These are phyloP conservation scores for Magallana angulata DNA, from an alignment of 1,140 invertebrate species.

Conservation along the genomic window DNA sequence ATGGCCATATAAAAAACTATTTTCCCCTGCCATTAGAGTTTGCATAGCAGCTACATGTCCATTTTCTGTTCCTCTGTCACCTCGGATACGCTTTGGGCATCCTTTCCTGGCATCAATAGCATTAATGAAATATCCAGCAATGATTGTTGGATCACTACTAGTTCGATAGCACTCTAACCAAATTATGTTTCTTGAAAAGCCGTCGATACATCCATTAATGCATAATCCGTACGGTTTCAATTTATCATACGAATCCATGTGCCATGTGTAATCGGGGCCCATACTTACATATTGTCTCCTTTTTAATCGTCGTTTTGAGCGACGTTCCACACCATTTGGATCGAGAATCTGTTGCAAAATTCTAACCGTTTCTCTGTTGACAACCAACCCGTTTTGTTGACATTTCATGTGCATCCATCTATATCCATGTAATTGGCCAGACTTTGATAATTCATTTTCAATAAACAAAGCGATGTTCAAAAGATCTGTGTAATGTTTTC, in stretches of 20 bases:
- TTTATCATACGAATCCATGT: constrained; percentile 42
- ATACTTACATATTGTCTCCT: constrained; percentile 22
- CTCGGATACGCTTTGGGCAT: constrained; percentile 55
- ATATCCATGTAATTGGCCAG: constrained; percentile 37
- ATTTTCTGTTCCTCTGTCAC: constrained; percentile 68
- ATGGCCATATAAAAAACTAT: constrained; percentile 49
- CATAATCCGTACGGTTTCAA: constrained; percentile 37
- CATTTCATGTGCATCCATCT: constrained; percentile 43
- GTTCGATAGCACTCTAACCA: constrained; percentile 64
- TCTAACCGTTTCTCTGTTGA: constrained; percentile 18
- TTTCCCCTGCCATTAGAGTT: neutral
- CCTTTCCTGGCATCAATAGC: constrained; percentile 45
- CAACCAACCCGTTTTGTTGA: constrained; percentile 17
- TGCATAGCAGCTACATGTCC: neutral
- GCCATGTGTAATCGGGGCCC: constrained; percentile 35
- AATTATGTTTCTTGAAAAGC: constrained; percentile 66
- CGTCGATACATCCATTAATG: constrained; percentile 60
- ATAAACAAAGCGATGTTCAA: constrained; percentile 36
- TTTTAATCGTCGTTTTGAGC: neutral
- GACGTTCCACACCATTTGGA: constrained; percentile 7
- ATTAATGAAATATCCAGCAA: constrained; percentile 58
- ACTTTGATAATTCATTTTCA: neutral
- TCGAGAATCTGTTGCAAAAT: constrained; percentile 18
- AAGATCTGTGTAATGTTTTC: constrained; percentile 40
- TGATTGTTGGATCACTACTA: constrained; percentile 65